Base-by-base conservation (phyloP, 2,888 invertebrate genomes). In the Allacma fusca region DNA sequence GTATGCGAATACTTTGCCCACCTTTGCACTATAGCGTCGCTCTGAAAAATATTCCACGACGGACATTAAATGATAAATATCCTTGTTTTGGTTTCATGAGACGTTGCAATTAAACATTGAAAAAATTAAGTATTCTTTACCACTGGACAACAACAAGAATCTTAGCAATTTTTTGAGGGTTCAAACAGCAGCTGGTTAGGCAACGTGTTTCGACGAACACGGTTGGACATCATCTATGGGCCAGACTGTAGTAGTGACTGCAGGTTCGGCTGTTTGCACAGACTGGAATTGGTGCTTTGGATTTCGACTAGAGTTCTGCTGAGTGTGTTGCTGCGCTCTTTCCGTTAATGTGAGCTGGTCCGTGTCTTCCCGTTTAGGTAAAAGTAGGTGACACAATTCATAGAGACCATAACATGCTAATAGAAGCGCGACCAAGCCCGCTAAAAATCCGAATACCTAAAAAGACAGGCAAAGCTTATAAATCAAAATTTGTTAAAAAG, bases 321-420 rank as follows among this genome's bases (percentile, higher is more conserved):
- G 12, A 23, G 28, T 26, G 21, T 78, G 75, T 64, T 80, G 85
- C 81, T 83, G 84, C 44, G 88, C 88, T 82, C 88, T 87, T 86
- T 89, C 89, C 84, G 89, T 88, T 81, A 89, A 87, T 81, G 88
- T 89, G 85, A 89, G 86, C 84, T 89, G 88, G 86, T 90, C 90
- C 79, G 89, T 89, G 86, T 91, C 91, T 86, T 91, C 91, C 50
- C 84, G 65, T 62, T 81, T 80, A 24, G 84, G 84, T 50, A 82
- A 78, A 68, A 83, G 84, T 43, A 83, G 79, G 44, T 81, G 81
- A 77, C 83, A 83, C 76, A 84, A 74, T 75, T 84, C 84, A 68
- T 83, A 83, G 67, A 81, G 79, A 24, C 81, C 84, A 74, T 82
- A 81, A 23, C 79, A 68, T 16, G 82, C 82, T 80, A 67, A 79